phyloP scores from a whole-genome alignment of 2,888 invertebrate species.

The Oligia strigilis region DNA sequence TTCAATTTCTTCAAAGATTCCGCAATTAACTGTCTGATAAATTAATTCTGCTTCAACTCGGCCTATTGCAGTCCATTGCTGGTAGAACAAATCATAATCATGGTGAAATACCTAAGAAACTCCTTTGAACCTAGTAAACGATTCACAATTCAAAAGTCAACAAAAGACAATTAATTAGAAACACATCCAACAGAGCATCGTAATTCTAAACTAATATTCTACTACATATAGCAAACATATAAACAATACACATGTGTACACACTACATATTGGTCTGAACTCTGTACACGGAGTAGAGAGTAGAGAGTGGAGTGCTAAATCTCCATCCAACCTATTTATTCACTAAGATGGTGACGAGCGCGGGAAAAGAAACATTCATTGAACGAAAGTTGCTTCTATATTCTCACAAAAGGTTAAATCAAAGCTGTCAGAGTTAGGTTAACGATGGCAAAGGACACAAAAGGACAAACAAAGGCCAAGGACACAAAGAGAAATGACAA shows the following conservation, averaged over 20 bases:
- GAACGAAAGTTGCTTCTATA: not conserved
- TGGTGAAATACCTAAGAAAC: not conserved
- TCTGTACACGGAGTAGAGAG: slow-evolving; percentile 9
- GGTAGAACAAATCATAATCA: not conserved
- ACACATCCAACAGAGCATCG: slow-evolving; percentile 31
- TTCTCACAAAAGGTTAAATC: not conserved
- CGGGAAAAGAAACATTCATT: not conserved
- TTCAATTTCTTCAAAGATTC: slow-evolving; percentile 1
- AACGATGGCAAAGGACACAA: not conserved
- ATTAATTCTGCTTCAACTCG: not conserved
- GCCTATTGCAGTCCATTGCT: no score
- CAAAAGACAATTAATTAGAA: slow-evolving; percentile 45
- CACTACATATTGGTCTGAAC: slow-evolving; percentile 24
- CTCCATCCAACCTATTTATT: not conserved
- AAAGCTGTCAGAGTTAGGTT: no score
- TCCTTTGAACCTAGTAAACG: not conserved
- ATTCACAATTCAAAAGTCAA: slow-evolving; percentile 25
- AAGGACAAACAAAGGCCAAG: not conserved
- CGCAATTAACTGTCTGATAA: not conserved
- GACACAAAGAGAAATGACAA: no score
- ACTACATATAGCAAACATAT: slow-evolving; percentile 19
- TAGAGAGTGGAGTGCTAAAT: slow-evolving; percentile 26
- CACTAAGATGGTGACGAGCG: not conserved
- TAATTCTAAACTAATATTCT: slow-evolving; percentile 49
- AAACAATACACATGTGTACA: slow-evolving; percentile 22